Evolutionary conservation across 2,113 vertebrate genomes (phyloP).

Genomic region (Phasianus colchicus): DNA sequence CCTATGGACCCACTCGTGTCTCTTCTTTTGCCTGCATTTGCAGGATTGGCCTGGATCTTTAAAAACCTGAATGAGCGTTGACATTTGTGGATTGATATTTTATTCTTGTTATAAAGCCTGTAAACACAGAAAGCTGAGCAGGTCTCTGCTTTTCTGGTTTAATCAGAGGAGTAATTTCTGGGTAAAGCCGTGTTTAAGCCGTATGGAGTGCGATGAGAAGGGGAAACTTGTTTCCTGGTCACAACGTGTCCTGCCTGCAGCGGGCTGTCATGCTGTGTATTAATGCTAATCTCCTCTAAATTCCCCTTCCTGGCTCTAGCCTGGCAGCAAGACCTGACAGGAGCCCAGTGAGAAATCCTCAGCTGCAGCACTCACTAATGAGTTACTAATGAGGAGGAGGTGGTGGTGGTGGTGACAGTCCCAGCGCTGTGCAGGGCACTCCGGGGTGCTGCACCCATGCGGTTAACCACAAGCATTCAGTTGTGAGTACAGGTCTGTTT

Average conservation of each 20-base stretch:
- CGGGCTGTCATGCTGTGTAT: not conserved
- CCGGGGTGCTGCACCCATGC: not conserved
- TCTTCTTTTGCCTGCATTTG: not conserved
- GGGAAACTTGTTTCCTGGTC: not conserved
- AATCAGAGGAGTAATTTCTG: constrained; percentile 42
- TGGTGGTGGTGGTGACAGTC: not conserved
- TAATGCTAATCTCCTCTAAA: not conserved
- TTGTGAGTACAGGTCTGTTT: not conserved
- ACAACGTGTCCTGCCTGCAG: not conserved
- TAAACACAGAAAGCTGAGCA: not conserved
- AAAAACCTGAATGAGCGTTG: constrained; percentile 15
- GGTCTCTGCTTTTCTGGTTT: not conserved
- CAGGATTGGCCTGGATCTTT: not conserved
- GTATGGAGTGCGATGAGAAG: not conserved
- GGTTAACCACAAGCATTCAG: not conserved
- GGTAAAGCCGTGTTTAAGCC: not conserved
- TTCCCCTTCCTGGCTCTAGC: not conserved
- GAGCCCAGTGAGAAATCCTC: constrained; percentile 32
- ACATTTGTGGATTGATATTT: not conserved
- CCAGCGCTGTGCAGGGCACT: not conserved
- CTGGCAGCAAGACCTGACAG: not conserved
- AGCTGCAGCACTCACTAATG: not conserved
- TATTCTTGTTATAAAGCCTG: not conserved
- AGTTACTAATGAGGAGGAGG: constrained; percentile 21
- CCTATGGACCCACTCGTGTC: not conserved